phyloP scores from a whole-genome alignment of 2,888 invertebrate genomes.

The Uloborus plumipes region DNA sequence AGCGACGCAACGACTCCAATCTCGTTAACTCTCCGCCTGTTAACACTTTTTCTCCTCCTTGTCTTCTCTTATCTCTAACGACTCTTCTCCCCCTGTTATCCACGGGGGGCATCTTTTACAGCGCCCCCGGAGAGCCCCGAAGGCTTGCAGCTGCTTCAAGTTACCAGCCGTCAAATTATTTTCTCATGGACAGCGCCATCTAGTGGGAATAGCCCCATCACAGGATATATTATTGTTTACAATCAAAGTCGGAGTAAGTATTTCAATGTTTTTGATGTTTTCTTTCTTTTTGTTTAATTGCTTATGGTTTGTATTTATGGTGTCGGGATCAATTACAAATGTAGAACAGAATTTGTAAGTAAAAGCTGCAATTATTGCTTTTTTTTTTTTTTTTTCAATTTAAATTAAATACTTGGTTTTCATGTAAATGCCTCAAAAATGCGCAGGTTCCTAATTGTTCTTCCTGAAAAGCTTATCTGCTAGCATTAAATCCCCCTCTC shows the following conservation, averaged over 20 bases:
- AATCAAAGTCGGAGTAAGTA: slow-evolving; percentile 67
- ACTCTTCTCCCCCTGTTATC: slow-evolving; percentile 11
- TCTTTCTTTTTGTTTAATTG: no score
- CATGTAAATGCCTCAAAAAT: no score
- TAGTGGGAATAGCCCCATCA: slow-evolving; percentile 71
- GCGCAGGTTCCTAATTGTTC: no score
- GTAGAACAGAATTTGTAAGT: slow-evolving; percentile 28
- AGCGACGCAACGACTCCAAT: slow-evolving; percentile 28
- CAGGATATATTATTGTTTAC: slow-evolving; percentile 69
- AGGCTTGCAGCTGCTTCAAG: slow-evolving; percentile 61
- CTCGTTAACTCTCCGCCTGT: slow-evolving; percentile 40
- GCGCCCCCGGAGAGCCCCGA: slow-evolving; percentile 52
- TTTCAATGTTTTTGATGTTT: no score
- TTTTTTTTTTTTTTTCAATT: no score
- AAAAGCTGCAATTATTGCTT: no score
- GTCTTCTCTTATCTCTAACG: slow-evolving; percentile 51
- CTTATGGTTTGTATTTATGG: no score
- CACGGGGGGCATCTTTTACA: slow-evolving; percentile 44
- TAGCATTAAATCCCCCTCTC: no score
- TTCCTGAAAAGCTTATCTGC: no score
- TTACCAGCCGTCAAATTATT: slow-evolving; percentile 69
- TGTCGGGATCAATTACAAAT: no score
- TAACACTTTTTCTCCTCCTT: slow-evolving; percentile 55
- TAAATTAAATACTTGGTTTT: no score
- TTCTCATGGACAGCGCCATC: slow-evolving; percentile 71